Conservation (phyloP, 1,140 invertebrate genomes). For the Drosophila arizonae region DNA sequence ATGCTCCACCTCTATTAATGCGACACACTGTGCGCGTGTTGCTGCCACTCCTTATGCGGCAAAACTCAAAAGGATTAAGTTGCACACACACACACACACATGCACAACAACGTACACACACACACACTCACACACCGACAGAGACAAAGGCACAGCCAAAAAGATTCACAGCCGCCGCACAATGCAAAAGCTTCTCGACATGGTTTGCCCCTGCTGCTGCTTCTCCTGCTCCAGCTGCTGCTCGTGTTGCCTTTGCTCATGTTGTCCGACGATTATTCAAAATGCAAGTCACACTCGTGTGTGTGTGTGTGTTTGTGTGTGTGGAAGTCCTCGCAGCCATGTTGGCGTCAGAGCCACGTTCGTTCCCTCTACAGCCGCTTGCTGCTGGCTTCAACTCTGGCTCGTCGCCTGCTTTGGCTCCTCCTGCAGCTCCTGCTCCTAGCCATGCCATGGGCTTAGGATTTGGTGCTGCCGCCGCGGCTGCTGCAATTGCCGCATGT, state of each 20-base stretch:
- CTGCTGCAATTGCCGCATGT: conserved; percentile 76
- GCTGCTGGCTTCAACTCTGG: not conserved
- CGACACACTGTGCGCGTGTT: conserved; percentile 7
- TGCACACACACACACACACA: conserved; percentile 48
- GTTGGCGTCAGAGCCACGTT: conserved; percentile 60
- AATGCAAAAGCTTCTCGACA: conserved; percentile 66
- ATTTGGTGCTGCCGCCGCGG: conserved; percentile 37
- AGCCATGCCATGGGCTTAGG: conserved; percentile 33
- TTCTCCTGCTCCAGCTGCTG: not conserved
- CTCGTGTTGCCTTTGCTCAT: conserved; percentile 16
- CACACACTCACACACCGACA: conserved; percentile 8
- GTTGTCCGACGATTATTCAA: conserved; percentile 72
- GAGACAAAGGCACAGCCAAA: conserved; percentile 55
- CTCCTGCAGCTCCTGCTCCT: conserved; percentile 36
- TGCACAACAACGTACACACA: conserved; percentile 12
- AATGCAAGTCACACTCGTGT: conserved; percentile 67
- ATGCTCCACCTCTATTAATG: conserved; percentile 43
- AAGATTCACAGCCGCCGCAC: conserved; percentile 71
- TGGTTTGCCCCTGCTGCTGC: conserved; percentile 6
- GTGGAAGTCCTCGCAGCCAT: conserved; percentile 75
- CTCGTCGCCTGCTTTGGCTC: conserved; percentile 23
- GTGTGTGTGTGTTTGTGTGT: conserved; percentile 33
- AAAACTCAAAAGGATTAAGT: conserved; percentile 81
- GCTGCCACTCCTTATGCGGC: conserved; percentile 65
- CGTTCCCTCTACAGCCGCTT: conserved; percentile 6